phyloP scores from a whole-genome alignment of 2,888 invertebrate genomes.

The Meandrusa payeni region DNA sequence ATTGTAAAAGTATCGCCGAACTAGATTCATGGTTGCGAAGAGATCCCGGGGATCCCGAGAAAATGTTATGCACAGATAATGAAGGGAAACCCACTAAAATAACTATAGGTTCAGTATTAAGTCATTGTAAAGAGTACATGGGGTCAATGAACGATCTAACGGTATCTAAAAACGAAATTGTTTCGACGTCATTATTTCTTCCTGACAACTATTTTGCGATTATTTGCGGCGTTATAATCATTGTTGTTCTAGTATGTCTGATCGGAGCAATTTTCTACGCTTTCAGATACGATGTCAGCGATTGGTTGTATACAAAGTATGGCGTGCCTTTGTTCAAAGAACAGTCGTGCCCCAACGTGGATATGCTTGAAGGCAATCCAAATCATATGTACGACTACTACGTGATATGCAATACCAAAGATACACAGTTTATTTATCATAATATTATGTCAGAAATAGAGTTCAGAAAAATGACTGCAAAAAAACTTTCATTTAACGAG shows the following conservation, averaged over 20 bases:
- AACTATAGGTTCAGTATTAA: constrained; percentile 76
- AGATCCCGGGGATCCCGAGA: constrained; percentile 84
- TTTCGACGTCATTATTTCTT: constrained; percentile 82
- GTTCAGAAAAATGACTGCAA: constrained; percentile 84
- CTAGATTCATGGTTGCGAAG: constrained; percentile 85
- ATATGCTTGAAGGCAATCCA: constrained; percentile 84
- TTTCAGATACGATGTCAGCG: constrained; percentile 87
- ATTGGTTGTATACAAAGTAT: constrained; percentile 90
- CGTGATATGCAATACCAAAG: constrained; percentile 91
- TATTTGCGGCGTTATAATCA: constrained; percentile 85
- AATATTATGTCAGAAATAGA: constrained; percentile 87
- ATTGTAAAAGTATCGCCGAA: constrained; percentile 86
- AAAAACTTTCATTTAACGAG: constrained; percentile 86
- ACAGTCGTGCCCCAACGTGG: constrained; percentile 81
- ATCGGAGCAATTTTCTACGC: constrained; percentile 86
- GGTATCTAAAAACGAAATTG: constrained; percentile 70
- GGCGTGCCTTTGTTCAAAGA: constrained; percentile 89
- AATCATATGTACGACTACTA: constrained; percentile 92
- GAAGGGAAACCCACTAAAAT: constrained; percentile 75
- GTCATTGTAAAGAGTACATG: constrained; percentile 83
- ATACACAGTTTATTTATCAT: constrained; percentile 85
- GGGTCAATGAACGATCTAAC: constrained; percentile 72
- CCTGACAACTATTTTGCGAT: constrained; percentile 88
- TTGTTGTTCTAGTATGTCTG: constrained; percentile 85
- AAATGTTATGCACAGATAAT: constrained; percentile 84